Base-by-base conservation (phyloP, 2,888 invertebrate genomes). In the Yponomeuta evonymella region DNA sequence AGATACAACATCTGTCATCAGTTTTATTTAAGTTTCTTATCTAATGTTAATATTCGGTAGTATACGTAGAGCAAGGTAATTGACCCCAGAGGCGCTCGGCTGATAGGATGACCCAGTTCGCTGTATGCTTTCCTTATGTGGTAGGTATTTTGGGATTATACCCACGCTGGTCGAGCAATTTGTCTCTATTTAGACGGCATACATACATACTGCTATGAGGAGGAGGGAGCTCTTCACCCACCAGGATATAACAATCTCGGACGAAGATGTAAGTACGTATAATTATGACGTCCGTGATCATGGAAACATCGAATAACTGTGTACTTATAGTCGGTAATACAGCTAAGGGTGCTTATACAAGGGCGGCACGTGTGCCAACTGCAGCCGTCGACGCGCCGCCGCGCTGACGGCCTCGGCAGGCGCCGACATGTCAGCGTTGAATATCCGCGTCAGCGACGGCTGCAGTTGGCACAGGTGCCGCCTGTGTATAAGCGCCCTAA, bases 61-160 rank as follows among this genome's bases (percentile, higher is more conserved):
- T 5, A 6, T 43, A 58, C 51, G 15, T 58, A 58, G 51, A 58
- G 51, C 51, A 78, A 77, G 83, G 84, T 85, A 87, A 85, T 87
- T 87, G 88, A 87, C 88, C 87, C 79, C 84, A 85, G 86, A 88
- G 84, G 83, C 79, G 76, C 81, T 83, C 81, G 83, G 85, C 78
- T 78, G 76, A 76, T 75, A 77, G 69, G 68, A 70, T 74, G 75
- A 73, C 74, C 74, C 72, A 78, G 75, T 74, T 76, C 75, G 72
- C 75, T 72, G 70, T 72, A 78, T 72, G 70, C 74, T 62, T 68
- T 69, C 62, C 30, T 29, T 12, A 43, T 64, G 51, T 29, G 64
- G 2, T 64, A 64, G 51, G 51, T 58, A 58, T 58, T 58, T 58
- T 58, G 51, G 51, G 51, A 58, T 58, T 58, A 58, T 12, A 58